Evolutionary conservation across 2,888 invertebrate genomes (phyloP), one percentile per base, ranked within the genome.

Genomic region (Phragmatobia fuliginosa): DNA sequence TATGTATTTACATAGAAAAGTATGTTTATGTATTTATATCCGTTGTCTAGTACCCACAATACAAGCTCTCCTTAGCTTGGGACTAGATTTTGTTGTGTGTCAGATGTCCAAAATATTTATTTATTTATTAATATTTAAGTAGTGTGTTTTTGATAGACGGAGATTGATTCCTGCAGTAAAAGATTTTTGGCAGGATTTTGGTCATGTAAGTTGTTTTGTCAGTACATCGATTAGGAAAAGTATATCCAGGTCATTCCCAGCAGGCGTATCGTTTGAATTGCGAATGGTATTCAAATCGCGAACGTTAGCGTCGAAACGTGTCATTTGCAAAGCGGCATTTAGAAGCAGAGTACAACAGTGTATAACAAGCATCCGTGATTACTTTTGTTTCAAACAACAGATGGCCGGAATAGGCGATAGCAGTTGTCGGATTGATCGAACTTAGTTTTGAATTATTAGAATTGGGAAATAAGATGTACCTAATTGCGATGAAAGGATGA

Each of bases 341-440:
- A 79, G 80, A 73, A 75, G 70, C 71, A 71, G 75, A 52, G 52
- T 68, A 78, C 77, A 76, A 69, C 73, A 82, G 78, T 84, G 77
- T 82, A 82, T 84, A 84, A 85, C 84, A 82, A 86, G 71, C 78
- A 78, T 82, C 72, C 77, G 80, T 77, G 84, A 88, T 89, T 89
- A 87, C 89, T 88, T 89, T 89, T 87, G 87, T 89, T 88, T 82
- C 73, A 78, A 85, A 85, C 88, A 86, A 87, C 89, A 90, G 87
- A 88, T 89, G 88, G 84, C 85, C 70, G 74, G 72, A 85, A 85
- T 85, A 21, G 78, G 74, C 79, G 72, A 83, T 82, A 77, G 73
- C 80, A 79, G 76, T 77, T 81, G 73, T 65, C 73, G 65, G 79
- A 82, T 77, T 75, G 67, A 78, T 75, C 71, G 70, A 76, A 76